Base-by-base conservation (phyloP, 2,888 invertebrate genomes). In the Drymonia ruficornis region DNA sequence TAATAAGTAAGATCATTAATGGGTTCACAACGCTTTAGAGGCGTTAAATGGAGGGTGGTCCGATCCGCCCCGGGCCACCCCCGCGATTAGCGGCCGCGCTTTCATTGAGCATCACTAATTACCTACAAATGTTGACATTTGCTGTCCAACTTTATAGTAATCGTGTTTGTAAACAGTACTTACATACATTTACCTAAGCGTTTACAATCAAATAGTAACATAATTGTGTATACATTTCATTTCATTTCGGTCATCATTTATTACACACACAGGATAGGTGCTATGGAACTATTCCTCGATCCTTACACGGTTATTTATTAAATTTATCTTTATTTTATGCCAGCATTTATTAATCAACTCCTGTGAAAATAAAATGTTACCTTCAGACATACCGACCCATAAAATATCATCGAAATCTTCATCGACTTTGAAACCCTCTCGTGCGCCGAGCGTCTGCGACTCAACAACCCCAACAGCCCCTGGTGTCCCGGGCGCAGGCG, bases 21-120 rank as follows among this genome's bases (percentile, higher is more conserved):
- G 11, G 18, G 31, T 11, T 1, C 12, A 9, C 9, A 31, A 9
- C 11, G 31, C 31, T 31, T 46, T 40, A 52, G 49, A 72, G 72
- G 70, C 66, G 73, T 67, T 63, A 65, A 66, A 49, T 13, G 52
- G 58, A 66, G 72, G 74, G 74, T 59, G 64, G 56, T 28, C 43
- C 52, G 69, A 43, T 61, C 67, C 68, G 62, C 65, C 72, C 67
- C 56, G 66, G 29, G 49, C 55, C 49, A 52, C 71, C 72, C 71
- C 56, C 38, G 50, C 71, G 71, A 72, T 76, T 74, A 74, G 64
- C 58, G 55, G 54, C 15, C 55, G 53, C 59, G 60, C 63, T 51
- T 65, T 76, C 81, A 78, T 74, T 81, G 80, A 81, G 72, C 79
- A 70, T 71, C 56, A 58, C 66, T 77, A 81, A 82, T 82, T 82